Evolutionary conservation across 1,140 invertebrate species (phyloP).

Genomic region (Littorina saxatilis): DNA sequence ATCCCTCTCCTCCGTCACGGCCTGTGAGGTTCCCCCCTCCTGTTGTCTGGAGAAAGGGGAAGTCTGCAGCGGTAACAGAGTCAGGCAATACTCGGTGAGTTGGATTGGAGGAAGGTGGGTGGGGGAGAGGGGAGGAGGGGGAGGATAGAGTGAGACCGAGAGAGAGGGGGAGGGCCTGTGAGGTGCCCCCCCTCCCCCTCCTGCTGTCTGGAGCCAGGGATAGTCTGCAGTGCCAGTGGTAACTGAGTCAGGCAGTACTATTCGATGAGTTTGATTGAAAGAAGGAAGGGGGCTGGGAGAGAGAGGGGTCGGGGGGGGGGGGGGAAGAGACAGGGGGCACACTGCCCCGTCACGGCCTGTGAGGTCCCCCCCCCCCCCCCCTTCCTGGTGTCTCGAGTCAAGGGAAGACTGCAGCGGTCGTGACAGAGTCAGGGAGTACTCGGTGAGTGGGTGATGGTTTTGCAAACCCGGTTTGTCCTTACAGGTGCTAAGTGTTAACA

Average conservation of each 20-base stretch:
- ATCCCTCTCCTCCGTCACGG: slow-evolving; percentile 68
- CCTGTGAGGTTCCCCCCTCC: slow-evolving; percentile 92
- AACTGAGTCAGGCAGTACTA: too few relatives aligned
- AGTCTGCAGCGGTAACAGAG: slow-evolving; percentile 27
- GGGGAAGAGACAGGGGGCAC: too few relatives aligned
- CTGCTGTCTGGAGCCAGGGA: too few relatives aligned
- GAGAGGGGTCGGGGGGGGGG: too few relatives aligned
- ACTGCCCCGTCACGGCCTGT: slow-evolving; percentile 79
- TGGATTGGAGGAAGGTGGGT: not conserved
- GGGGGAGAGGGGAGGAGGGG: not conserved
- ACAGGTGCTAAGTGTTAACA: too few relatives aligned
- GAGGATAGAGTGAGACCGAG: not conserved
- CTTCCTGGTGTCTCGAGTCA: slow-evolving; percentile 85
- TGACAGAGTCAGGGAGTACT: not conserved
- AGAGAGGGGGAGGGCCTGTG: too few relatives aligned
- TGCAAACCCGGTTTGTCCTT: too few relatives aligned
- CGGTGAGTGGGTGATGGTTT: slow-evolving; percentile 19
- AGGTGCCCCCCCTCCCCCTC: too few relatives aligned
- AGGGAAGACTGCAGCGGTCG: slow-evolving; percentile 29
- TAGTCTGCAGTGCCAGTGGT: too few relatives aligned
- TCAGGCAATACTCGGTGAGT: slow-evolving; percentile 35
- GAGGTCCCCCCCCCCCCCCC: slow-evolving; percentile 84
- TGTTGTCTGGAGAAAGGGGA: slow-evolving; percentile 81
- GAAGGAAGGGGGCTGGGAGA: too few relatives aligned
- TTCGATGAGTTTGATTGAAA: too few relatives aligned